phyloP scores from a whole-genome alignment of 1,140 invertebrate species.

The Whitmania pigra region DNA sequence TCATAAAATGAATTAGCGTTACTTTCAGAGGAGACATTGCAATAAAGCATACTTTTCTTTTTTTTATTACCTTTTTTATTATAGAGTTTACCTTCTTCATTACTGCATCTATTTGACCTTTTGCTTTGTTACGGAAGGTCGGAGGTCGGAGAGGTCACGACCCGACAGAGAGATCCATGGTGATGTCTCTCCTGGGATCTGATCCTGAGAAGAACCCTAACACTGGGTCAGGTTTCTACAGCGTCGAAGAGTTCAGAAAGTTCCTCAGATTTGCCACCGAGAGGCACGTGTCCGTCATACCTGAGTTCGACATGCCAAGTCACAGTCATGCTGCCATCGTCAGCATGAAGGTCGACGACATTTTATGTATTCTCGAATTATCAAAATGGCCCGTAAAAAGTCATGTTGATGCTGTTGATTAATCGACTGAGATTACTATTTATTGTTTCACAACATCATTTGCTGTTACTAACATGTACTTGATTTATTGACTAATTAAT shows the following conservation, averaged over 20 bases:
- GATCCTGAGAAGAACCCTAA: conserved; percentile 27
- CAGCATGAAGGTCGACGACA: conserved; percentile 29
- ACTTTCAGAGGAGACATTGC: no score
- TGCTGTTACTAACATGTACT: no score
- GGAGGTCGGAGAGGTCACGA: conserved; percentile 33
- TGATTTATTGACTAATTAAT: no score
- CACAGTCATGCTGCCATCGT: conserved; percentile 35
- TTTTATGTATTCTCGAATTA: no score
- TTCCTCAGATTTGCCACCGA: conserved; percentile 32
- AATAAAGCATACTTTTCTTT: no score
- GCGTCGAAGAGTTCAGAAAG: conserved; percentile 31
- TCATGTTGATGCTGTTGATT: no score
- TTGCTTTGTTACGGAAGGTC: conserved; percentile 26
- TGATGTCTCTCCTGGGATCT: conserved; percentile 32
- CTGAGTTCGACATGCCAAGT: conserved; percentile 39
- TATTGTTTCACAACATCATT: no score
- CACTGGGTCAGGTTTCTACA: conserved; percentile 33
- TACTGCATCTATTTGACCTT: background rate
- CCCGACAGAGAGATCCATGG: conserved; percentile 27
- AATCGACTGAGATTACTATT: no score
- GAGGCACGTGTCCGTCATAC: conserved; percentile 35
- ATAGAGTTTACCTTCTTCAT: background rate
- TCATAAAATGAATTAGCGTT: no score
- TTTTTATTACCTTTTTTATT: no score
- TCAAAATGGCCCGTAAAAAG: no score